Conservation (phyloP, 2,797 vertebrate species). For the Linurgus olivaceus region DNA sequence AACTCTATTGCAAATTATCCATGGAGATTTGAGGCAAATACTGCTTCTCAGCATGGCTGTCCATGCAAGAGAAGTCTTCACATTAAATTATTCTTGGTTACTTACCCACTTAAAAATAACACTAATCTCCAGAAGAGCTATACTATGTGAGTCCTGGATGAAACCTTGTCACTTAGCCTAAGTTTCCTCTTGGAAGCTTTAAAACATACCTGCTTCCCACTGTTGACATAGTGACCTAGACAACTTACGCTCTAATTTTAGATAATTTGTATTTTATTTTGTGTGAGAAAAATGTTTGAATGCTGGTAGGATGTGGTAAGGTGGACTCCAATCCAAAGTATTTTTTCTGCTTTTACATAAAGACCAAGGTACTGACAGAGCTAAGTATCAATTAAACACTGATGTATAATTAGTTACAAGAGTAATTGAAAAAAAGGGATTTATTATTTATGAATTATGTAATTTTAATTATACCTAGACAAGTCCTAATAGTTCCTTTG, state of each 20-base stretch:
- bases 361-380: background rate
- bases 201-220: background rate
- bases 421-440: background rate
- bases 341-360: background rate
- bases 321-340: background rate
- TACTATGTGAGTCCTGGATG: background rate
- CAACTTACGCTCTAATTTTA: background rate
- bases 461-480: background rate
- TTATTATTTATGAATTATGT: slow-evolving; percentile 11
- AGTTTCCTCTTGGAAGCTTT: background rate
- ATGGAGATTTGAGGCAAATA: background rate
- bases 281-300: background rate
- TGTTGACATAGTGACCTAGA: background rate
- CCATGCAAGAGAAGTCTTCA: background rate
- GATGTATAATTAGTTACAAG: background rate
- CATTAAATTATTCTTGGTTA: background rate
- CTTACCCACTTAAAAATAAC: background rate
- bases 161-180: background rate
- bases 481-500: background rate
- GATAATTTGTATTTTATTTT: background rate
- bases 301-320: background rate
- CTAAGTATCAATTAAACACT: background rate
- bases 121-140: background rate
- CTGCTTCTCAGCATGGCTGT: background rate
- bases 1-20: background rate